Evolutionary conservation across 2,113 vertebrate genomes (phyloP).

Genomic region (Pyrgilauda ruficollis): DNA sequence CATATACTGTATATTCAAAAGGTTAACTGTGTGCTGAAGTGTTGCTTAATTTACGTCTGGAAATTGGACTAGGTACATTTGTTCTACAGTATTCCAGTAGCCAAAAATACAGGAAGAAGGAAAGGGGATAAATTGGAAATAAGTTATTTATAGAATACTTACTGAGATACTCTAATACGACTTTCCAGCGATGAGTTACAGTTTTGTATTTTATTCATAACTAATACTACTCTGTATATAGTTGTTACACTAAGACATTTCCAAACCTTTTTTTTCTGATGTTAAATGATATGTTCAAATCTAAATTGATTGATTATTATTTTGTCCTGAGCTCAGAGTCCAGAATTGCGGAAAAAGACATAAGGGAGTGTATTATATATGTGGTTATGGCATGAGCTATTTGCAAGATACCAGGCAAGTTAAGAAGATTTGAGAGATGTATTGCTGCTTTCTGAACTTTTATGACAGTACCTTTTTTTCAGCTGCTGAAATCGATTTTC

Average conservation of each 20-base stretch:
- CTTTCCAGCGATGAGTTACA: not conserved
- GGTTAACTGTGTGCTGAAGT: not conserved
- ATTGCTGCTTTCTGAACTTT: not conserved
- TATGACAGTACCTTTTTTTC: not conserved
- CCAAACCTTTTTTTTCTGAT: not conserved
- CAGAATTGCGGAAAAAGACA: rapidly evolving
- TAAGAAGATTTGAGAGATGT: not conserved
- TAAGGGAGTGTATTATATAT: not conserved
- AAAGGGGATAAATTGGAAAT: not conserved
- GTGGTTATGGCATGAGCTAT: not conserved
- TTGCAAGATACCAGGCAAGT: not conserved
- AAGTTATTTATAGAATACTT: not conserved
- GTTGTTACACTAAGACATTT: not conserved
- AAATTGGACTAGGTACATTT: not conserved
- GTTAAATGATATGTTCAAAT: not conserved
- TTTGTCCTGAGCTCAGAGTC: not conserved
- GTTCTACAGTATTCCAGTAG: not conserved
- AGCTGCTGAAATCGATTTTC: not conserved
- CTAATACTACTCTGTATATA: not conserved
- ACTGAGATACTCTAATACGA: not conserved
- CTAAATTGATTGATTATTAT: not conserved
- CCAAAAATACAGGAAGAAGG: not conserved
- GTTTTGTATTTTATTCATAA: not conserved
- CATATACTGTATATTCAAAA: not conserved
- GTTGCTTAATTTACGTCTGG: not conserved